A percentile compares a stretch with the other conserved stretches of the same genome.
phyloP scores from a whole-genome alignment of 2,113 vertebrate species.

The Sprattus sprattus region DNA sequence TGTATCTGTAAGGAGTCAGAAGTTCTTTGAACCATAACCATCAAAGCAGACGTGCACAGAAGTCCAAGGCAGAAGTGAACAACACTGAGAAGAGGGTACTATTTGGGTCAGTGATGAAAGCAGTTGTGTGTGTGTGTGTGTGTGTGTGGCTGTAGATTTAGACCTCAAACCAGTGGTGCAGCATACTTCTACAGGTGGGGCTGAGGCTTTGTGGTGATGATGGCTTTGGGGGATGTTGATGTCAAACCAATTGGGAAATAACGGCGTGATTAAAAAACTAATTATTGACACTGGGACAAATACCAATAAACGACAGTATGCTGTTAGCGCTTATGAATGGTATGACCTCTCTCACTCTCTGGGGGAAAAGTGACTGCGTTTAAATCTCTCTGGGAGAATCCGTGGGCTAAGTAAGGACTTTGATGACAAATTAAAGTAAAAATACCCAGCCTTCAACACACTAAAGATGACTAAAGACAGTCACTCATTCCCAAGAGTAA shows the following conservation, averaged over 20 bases:
- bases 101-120: too few species aligned
- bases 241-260: neutral
- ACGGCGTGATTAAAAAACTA: neutral
- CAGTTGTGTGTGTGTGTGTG: too few species aligned
- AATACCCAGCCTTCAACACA: neutral
- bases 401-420: neutral
- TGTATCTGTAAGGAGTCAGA: neutral
- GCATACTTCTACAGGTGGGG: too few species aligned
- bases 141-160: too few species aligned
- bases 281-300: neutral
- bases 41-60: too few species aligned
- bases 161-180: too few species aligned
- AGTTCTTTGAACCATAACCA: too few species aligned
- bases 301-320: neutral
- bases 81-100: too few species aligned
- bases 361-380: neutral
- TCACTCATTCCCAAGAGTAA: neutral
- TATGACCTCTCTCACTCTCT: neutral
- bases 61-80: too few species aligned
- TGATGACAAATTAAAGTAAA: neutral
- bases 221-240: neutral
- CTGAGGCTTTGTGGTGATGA: neutral
- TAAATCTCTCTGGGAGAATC: neutral
- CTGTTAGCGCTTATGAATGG: neutral
- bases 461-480: neutral